phyloP scores from a whole-genome alignment of 1,140 invertebrate genomes.

The Apis florea region DNA sequence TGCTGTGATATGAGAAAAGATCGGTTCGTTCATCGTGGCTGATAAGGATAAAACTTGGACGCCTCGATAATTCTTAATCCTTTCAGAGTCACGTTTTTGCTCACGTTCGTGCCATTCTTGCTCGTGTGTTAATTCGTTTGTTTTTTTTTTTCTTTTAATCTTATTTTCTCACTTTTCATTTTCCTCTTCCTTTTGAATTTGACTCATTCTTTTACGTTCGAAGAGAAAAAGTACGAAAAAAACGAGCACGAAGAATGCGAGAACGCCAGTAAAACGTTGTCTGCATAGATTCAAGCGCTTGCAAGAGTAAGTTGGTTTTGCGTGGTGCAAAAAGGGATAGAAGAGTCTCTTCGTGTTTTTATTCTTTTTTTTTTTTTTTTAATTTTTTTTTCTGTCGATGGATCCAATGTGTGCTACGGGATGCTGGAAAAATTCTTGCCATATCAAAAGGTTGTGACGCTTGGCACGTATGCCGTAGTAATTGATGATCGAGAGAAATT shows the following conservation, averaged over 20 bases:
- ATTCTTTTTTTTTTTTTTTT: background rate
- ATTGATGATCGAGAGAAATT: conserved; percentile 18
- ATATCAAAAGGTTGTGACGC: conserved; percentile 22
- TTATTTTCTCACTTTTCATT: background rate
- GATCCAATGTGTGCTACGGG: conserved; percentile 52
- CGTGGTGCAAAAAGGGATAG: conserved; percentile 8
- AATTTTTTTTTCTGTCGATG: conserved; percentile 21
- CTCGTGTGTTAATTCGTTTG: background rate
- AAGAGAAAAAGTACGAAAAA: background rate
- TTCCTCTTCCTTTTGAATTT: background rate
- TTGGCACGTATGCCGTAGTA: background rate
- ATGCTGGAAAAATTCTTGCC: conserved; percentile 51
- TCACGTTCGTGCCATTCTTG: conserved; percentile 5
- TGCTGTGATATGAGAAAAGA: conserved; percentile 49
- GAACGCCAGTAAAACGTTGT: conserved; percentile 11
- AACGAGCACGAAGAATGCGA: background rate
- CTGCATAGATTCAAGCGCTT: conserved; percentile 30
- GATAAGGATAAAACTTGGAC: background rate
- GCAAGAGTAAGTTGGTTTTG: conserved; percentile 18
- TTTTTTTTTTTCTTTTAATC: background rate
- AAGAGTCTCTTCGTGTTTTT: conserved; percentile 36
- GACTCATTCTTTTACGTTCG: background rate
- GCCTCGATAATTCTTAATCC: conserved; percentile 21
- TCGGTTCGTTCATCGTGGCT: conserved; percentile 26
- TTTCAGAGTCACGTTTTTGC: background rate